Conservation (phyloP, 1,140 invertebrate species). For the Reticulitermes speratus region DNA sequence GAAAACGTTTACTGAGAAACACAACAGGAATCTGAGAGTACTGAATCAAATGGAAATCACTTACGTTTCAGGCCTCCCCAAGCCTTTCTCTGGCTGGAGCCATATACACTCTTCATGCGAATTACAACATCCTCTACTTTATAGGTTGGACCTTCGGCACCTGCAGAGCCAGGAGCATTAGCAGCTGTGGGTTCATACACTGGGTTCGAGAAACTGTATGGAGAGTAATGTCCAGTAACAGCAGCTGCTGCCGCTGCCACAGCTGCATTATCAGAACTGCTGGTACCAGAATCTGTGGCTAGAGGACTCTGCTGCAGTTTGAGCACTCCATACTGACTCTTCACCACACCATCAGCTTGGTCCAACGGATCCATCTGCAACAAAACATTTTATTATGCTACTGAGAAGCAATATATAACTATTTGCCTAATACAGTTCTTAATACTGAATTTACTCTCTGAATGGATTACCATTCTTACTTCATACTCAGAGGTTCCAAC, state of each 20-base stretch:
- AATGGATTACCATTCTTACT: too few species aligned
- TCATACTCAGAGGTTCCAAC: too few species aligned
- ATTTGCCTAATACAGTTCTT: too few species aligned
- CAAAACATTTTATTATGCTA: too few species aligned
- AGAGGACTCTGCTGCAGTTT: slow-evolving; percentile 57
- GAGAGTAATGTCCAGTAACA: slow-evolving; percentile 53
- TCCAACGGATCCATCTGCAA: slow-evolving; percentile 57
- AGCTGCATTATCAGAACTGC: slow-evolving; percentile 33
- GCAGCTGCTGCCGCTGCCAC: slow-evolving; percentile 31
- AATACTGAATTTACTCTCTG: too few species aligned
- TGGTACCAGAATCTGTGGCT: slow-evolving; percentile 44
- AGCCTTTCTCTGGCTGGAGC: slow-evolving; percentile 46
- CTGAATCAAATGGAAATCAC: slow-evolving; percentile 31
- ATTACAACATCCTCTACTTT: slow-evolving; percentile 81
- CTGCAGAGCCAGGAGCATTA: slow-evolving; percentile 51
- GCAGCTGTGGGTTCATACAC: slow-evolving; percentile 69
- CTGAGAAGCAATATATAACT: too few species aligned
- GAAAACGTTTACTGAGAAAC: neutral
- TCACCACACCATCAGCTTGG: slow-evolving; percentile 49
- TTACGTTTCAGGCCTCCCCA: slow-evolving; percentile 66
- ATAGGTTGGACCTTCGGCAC: slow-evolving; percentile 57
- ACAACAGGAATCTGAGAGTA: slow-evolving; percentile 5
- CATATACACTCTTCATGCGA: slow-evolving; percentile 56
- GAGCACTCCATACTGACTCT: slow-evolving; percentile 59
- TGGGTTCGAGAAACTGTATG: slow-evolving; percentile 75